Evolutionary conservation across 2,113 vertebrate genomes (phyloP).

Genomic region (Phaethornis superciliosus): DNA sequence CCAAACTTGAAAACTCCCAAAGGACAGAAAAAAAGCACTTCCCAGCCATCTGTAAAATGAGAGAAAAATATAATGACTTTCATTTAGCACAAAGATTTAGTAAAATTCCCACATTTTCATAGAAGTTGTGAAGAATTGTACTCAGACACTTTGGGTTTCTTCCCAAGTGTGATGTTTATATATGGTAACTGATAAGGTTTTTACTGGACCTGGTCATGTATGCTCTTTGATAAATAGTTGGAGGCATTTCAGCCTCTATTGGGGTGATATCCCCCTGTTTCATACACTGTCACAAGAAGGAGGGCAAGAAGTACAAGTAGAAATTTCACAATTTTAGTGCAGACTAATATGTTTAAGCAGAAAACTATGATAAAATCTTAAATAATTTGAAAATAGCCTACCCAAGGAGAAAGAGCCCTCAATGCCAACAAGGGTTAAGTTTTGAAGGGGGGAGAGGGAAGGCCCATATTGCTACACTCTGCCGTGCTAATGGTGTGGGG

Average conservation of each 20-base stretch:
- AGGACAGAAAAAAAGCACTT: constrained; percentile 22
- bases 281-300: neutral
- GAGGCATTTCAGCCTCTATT: neutral
- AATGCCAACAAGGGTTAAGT: neutral
- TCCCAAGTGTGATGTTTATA: neutral
- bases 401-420: neutral
- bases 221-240: neutral
- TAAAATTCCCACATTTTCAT: neutral
- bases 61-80: constrained; percentile 7
- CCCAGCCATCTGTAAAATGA: neutral
- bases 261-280: neutral
- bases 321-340: neutral
- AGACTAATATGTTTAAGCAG: neutral
- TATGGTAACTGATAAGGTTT: neutral
- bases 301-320: neutral
- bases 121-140: neutral
- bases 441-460: neutral
- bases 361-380: neutral
- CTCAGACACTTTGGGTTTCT: neutral
- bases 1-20: neutral
- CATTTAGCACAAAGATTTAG: neutral
- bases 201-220: neutral
- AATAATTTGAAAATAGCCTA: neutral
- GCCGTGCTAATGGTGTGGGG: neutral
- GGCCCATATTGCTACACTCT: neutral